Conservation (phyloP, 2,113 vertebrate genomes). For the Dascyllus trimaculatus region DNA sequence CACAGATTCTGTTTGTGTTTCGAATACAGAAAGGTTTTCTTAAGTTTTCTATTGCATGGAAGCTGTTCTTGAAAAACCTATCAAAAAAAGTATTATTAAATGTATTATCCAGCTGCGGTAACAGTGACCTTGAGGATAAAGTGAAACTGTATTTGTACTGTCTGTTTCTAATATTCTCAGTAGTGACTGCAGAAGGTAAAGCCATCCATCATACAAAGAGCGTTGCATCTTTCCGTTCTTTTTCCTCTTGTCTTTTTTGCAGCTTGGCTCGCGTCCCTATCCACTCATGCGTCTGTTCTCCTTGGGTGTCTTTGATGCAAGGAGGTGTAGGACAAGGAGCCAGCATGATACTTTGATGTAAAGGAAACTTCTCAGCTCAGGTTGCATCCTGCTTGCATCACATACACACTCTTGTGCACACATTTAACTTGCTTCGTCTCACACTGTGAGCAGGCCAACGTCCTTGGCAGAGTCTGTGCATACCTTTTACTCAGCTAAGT, state of each 20-base stretch:
- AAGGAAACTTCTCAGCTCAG: slow-evolving; percentile 41
- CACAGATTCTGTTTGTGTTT: slow-evolving; percentile 12
- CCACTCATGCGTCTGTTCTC: slow-evolving; percentile 26
- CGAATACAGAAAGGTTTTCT: background rate
- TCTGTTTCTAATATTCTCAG: slow-evolving; percentile 29
- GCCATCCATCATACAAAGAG: slow-evolving; percentile 5
- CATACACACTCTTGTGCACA: background rate
- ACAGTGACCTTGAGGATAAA: slow-evolving; percentile 28
- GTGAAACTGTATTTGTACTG: slow-evolving; percentile 9
- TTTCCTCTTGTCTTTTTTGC: background rate
- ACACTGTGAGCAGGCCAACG: background rate
- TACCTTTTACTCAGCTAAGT: background rate
- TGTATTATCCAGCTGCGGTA: background rate
- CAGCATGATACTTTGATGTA: slow-evolving; percentile 32
- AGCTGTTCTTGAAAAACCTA: slow-evolving; percentile 11
- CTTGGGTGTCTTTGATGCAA: slow-evolving; percentile 50
- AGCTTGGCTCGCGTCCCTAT: slow-evolving; percentile 7
- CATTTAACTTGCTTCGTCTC: slow-evolving; percentile 3
- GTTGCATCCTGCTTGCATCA: slow-evolving; percentile 59
- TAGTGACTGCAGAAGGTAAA: slow-evolving; percentile 34
- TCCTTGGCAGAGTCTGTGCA: background rate
- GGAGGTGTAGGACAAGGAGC: slow-evolving; percentile 49
- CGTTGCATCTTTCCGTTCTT: background rate
- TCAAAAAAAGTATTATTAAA: slow-evolving; percentile 5
- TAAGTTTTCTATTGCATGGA: background rate